Conservation (phyloP, 2,113 vertebrate genomes). For the Aegithalos caudatus region DNA sequence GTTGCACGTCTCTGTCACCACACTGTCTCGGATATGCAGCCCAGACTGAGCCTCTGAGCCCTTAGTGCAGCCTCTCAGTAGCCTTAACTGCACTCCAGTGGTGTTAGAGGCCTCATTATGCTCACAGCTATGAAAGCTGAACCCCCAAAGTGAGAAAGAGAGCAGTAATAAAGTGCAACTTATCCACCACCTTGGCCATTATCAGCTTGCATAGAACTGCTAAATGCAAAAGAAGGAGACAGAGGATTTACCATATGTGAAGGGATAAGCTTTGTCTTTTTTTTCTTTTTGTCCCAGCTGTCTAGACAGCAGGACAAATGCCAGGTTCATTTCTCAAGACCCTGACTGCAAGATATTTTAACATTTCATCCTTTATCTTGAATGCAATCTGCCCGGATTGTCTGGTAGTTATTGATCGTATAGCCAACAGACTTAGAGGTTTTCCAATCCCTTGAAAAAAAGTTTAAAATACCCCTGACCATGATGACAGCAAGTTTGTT, state of each 20-base stretch:
- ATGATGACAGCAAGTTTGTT: neutral
- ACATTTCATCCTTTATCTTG: neutral
- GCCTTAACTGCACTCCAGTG: neutral
- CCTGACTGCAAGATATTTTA: neutral
- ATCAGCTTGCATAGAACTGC: neutral
- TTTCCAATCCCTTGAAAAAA: neutral
- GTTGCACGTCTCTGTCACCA: neutral
- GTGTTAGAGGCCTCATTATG: neutral
- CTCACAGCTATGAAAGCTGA: neutral
- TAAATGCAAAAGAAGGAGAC: neutral
- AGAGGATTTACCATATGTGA: neutral
- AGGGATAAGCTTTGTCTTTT: neutral
- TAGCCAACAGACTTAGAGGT: neutral
- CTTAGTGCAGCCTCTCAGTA: neutral
- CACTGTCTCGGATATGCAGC: accelerated
- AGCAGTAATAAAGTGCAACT: neutral
- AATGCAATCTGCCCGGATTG: neutral
- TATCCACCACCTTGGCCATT: neutral
- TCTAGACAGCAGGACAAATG: conserved; percentile 23
- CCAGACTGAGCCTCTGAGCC: neutral
- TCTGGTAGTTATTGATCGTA: neutral
- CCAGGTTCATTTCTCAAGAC: conserved; percentile 12
- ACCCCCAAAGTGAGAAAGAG: neutral
- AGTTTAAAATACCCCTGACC: neutral
- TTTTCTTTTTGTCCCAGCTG: neutral